Evolutionary conservation across 2,888 invertebrate genomes (phyloP).

Genomic region (Parnassius smintheus): DNA sequence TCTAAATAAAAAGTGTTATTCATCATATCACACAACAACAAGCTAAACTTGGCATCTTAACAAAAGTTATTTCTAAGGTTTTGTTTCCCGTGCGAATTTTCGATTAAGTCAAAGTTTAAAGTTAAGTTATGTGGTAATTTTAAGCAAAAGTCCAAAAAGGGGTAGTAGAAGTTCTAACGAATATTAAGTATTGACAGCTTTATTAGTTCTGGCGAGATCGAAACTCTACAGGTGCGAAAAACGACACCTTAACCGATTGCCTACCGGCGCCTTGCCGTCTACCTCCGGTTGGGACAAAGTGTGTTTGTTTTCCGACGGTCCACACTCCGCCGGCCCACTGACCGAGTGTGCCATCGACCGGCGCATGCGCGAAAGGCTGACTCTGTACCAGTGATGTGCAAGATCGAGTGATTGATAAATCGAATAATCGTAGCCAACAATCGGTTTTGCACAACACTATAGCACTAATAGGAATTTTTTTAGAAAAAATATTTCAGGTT

Average conservation of each 20-base stretch:
- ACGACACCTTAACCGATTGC: slow-evolving; percentile 49
- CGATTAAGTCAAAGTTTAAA: too few relatives aligned
- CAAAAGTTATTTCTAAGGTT: too few relatives aligned
- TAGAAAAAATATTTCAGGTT: too few relatives aligned
- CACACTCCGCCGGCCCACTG: slow-evolving; percentile 69
- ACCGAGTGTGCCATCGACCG: slow-evolving; percentile 77
- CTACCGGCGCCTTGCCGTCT: slow-evolving; percentile 72
- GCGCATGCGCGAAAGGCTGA: slow-evolving; percentile 59
- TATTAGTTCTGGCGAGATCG: slow-evolving; percentile 15
- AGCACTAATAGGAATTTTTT: too few relatives aligned
- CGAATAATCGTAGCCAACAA: slow-evolving; percentile 1
- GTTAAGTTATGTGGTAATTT: too few relatives aligned
- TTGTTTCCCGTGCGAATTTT: too few relatives aligned
- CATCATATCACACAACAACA: too few relatives aligned
- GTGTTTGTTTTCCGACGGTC: slow-evolving; percentile 69
- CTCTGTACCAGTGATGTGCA: slow-evolving; percentile 24
- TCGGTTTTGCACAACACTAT: slow-evolving; percentile 1
- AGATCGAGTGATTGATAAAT: slow-evolving; percentile 2
- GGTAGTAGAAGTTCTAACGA: too few relatives aligned
- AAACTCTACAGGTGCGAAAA: slow-evolving; percentile 64
- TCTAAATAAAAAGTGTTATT: too few relatives aligned
- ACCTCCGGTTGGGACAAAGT: slow-evolving; percentile 61
- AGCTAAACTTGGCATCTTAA: too few relatives aligned
- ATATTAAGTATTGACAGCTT: slow-evolving; percentile 2
- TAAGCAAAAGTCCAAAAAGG: too few relatives aligned